These are phyloP conservation scores for Cremastinae sp. DNA, from an alignment of 2,888 invertebrate species.

Conservation along the genomic window DNA sequence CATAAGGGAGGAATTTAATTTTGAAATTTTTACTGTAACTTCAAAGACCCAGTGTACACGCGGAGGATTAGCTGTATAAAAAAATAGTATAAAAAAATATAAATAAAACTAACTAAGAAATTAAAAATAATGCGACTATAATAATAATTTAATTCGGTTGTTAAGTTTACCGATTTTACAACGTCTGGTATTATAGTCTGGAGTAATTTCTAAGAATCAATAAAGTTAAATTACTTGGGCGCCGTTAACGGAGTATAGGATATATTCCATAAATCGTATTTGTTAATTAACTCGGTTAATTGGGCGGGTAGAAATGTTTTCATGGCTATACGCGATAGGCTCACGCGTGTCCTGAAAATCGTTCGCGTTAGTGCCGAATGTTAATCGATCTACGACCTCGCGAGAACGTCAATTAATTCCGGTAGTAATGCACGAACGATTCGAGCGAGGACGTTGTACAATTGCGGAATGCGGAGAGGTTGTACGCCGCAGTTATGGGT, in stretches of 20 bases:
- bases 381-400: slow-evolving; percentile 47
- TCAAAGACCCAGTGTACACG: too few relatives aligned
- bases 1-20: too few relatives aligned
- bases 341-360: background rate
- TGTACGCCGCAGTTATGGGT: slow-evolving; percentile 11
- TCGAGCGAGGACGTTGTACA: slow-evolving; percentile 33
- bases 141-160: too few relatives aligned
- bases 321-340: background rate
- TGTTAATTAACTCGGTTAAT: background rate
- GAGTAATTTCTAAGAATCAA: too few relatives aligned
- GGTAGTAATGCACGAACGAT: slow-evolving; percentile 35
- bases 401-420: slow-evolving; percentile 49
- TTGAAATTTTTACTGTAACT: too few relatives aligned
- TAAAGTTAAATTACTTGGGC: background rate
- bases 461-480: slow-evolving; percentile 29
- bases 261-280: slow-evolving; percentile 6
- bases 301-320: slow-evolving; percentile 2
- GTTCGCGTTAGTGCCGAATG: background rate
- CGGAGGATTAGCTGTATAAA: too few relatives aligned
- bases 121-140: too few relatives aligned
- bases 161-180: too few relatives aligned
- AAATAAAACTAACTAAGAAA: too few relatives aligned
- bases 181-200: too few relatives aligned
- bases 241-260: background rate
- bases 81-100: too few relatives aligned